Conservation (phyloP, 2,113 vertebrate species). For the Boulengerochromis microlepis region DNA sequence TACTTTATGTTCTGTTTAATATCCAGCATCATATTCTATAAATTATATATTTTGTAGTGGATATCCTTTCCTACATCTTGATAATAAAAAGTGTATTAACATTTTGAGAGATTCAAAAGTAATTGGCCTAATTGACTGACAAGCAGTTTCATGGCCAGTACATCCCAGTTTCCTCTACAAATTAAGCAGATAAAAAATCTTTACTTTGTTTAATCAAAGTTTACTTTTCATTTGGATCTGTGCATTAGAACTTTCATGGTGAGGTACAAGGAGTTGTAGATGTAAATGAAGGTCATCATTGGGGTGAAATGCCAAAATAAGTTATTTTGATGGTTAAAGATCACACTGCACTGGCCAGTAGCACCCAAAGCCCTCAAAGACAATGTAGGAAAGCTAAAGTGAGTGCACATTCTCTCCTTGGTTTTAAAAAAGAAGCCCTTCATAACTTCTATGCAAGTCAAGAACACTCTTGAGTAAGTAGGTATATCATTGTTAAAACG, state of each 20-base stretch:
- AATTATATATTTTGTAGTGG: neutral
- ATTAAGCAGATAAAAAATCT: neutral
- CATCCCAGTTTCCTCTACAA: neutral
- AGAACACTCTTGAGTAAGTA: neutral
- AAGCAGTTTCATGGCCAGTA: neutral
- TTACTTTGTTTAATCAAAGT: neutral
- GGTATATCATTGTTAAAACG: neutral
- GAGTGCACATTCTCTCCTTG: neutral
- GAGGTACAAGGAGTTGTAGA: neutral
- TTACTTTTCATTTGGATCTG: neutral
- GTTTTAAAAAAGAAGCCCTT: neutral
- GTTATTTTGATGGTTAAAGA: neutral
- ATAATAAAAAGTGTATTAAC: neutral
- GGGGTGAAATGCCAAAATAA: neutral
- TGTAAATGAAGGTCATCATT: neutral
- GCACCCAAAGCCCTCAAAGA: neutral
- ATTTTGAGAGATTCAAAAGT: neutral
- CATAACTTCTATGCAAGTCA: neutral
- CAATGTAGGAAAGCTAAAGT: neutral
- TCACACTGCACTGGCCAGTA: neutral
- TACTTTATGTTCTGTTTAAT: neutral
- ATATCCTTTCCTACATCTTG: neutral
- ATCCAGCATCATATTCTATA: neutral
- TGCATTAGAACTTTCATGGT: neutral
- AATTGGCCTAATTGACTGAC: neutral